Evolutionary conservation across 2,888 invertebrate species (phyloP).

Genomic region (Drosophila aldrichi): DNA sequence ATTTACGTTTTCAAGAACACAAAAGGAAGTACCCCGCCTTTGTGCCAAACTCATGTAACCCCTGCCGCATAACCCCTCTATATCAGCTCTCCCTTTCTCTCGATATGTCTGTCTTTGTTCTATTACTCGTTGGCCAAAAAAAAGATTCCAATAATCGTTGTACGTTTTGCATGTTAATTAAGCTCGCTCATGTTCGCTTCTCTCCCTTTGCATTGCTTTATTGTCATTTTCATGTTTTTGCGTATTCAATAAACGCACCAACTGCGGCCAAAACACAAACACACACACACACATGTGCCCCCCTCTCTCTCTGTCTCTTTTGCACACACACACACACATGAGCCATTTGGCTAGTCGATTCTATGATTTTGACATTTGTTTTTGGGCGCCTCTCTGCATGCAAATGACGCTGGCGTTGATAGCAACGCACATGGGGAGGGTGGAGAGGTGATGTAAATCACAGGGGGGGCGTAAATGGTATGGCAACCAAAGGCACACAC

Average conservation of each 20-base stretch:
- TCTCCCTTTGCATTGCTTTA: constrained; percentile 52
- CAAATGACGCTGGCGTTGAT: constrained; percentile 71
- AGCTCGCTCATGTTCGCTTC: constrained; percentile 30
- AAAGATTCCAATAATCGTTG: constrained; percentile 68
- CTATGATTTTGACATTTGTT: constrained; percentile 81
- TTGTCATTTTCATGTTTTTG: constrained; percentile 73
- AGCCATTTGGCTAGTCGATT: constrained; percentile 40
- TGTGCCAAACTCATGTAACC: background rate
- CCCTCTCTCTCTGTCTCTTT: background rate
- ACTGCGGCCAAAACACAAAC: constrained; percentile 42
- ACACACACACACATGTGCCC: constrained; percentile 41
- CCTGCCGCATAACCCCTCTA: background rate
- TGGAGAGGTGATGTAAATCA: constrained; percentile 13
- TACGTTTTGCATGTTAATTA: constrained; percentile 78
- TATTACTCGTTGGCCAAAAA: constrained; percentile 8
- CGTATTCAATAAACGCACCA: constrained; percentile 76
- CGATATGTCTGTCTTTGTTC: background rate
- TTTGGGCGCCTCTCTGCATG: constrained; percentile 68
- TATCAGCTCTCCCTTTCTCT: background rate
- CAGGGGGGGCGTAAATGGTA: constrained; percentile 15
- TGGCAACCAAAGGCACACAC: background rate
- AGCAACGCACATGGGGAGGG: constrained; percentile 60
- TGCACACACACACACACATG: constrained; percentile 15
- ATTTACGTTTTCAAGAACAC: constrained; percentile 37
- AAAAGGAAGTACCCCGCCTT: constrained; percentile 2